These are phyloP conservation scores for Macrophya alboannulata DNA, from an alignment of 2,888 invertebrate species.

Conservation along the genomic window DNA sequence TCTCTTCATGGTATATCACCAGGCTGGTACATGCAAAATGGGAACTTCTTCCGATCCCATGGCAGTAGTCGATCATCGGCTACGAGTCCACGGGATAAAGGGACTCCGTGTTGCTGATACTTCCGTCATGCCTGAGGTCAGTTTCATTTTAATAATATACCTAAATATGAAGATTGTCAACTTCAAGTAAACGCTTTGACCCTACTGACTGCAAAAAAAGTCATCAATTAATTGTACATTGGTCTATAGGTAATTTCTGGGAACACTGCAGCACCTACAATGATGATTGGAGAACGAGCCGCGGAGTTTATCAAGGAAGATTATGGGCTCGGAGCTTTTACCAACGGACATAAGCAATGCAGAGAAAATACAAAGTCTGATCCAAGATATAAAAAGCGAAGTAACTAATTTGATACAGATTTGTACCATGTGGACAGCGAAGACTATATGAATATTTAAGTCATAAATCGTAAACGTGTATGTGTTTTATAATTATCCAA, in stretches of 20 bases:
- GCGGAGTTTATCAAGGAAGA: slow-evolving; percentile 66
- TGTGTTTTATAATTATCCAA: no score
- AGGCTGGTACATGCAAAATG: not conserved
- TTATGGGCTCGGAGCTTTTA: not conserved
- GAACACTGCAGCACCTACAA: slow-evolving; percentile 82
- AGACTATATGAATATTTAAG: no score
- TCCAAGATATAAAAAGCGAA: not conserved
- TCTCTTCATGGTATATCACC: not conserved
- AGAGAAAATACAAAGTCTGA: not conserved
- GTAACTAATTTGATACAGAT: not conserved
- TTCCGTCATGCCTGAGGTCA: slow-evolving; percentile 83
- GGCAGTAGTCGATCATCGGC: not conserved
- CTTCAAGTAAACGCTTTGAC: not conserved
- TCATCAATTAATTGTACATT: no score
- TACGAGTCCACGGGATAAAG: not conserved
- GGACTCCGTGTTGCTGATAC: slow-evolving; percentile 81
- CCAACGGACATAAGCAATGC: not conserved
- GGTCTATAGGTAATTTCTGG: slow-evolving; percentile 76
- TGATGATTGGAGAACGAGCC: slow-evolving; percentile 69
- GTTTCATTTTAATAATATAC: slow-evolving; percentile 56
- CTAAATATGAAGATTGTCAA: not conserved
- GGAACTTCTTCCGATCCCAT: not conserved
- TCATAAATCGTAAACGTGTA: no score
- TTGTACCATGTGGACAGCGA: no score
- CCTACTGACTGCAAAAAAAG: not conserved